A percentile compares a stretch with the other conserved stretches of the same genome.
phyloP scores from a whole-genome alignment of 2,888 invertebrate genomes.

The Ellobium chinense region DNA sequence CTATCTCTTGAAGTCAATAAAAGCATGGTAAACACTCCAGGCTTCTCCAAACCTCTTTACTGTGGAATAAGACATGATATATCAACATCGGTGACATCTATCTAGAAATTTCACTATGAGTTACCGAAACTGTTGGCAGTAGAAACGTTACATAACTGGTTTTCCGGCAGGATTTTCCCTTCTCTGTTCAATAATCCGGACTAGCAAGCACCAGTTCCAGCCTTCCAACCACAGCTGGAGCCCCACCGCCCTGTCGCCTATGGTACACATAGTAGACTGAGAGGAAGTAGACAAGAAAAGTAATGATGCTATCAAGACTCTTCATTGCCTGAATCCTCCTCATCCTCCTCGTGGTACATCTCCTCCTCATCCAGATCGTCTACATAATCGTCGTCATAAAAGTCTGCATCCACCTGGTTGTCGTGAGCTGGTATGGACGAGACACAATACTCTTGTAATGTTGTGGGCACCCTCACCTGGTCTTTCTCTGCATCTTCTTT shows the following conservation, averaged over 20 bases:
- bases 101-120: no score
- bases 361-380: constrained; percentile 68
- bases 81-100: no score
- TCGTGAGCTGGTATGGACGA: constrained; percentile 85
- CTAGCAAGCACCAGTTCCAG: neutral
- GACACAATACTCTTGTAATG: constrained; percentile 98
- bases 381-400: constrained; percentile 71
- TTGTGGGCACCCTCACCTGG: constrained; percentile 97
- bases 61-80: no score
- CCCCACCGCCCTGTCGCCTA: neutral
- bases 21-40: no score
- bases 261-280: constrained; percentile 21
- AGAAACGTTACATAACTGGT: neutral
- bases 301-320: constrained; percentile 64
- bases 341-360: constrained; percentile 67
- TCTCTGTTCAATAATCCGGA: neutral
- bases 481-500: constrained; percentile 97
- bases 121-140: no score
- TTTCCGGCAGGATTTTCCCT: neutral
- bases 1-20: no score
- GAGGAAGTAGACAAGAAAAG: constrained; percentile 39
- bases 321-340: constrained; percentile 73
- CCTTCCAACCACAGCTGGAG: neutral
- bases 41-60: no score
- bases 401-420: constrained; percentile 69